phyloP scores from a whole-genome alignment of 2,113 vertebrate species.

The Phrynosoma platyrhinos region DNA sequence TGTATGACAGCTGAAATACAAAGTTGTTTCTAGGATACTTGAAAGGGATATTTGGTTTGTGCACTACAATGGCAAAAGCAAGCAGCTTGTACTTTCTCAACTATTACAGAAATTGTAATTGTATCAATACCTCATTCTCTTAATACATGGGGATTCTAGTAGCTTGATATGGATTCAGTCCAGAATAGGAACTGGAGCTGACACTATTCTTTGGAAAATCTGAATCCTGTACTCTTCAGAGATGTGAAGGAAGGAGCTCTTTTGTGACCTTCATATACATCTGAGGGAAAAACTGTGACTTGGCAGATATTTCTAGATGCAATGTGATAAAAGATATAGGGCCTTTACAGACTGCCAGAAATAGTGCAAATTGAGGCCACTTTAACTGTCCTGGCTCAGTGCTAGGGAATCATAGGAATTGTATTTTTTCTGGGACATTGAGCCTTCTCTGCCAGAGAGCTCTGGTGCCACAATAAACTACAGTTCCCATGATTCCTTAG shows the following conservation, averaged over 20 bases:
- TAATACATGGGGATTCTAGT: constrained; percentile 37
- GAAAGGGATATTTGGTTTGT: constrained; percentile 2
- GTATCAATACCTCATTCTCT: constrained; percentile 26
- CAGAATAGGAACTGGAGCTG: background rate
- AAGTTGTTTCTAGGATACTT: background rate
- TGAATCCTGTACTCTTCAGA: background rate
- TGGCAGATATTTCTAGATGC: background rate
- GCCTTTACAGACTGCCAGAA: too few relatives aligned
- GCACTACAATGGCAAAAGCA: background rate
- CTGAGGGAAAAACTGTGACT: background rate
- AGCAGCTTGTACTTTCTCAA: background rate
- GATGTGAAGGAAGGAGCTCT: background rate
- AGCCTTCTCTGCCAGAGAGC: too few relatives aligned
- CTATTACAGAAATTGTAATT: constrained; percentile 25
- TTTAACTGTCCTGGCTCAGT: too few relatives aligned
- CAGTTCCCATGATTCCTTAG: too few relatives aligned
- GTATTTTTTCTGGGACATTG: too few relatives aligned
- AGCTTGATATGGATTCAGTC: constrained; percentile 12
- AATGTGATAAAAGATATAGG: constrained; percentile 10
- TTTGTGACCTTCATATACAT: background rate
- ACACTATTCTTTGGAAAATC: background rate
- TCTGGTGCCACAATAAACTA: too few relatives aligned
- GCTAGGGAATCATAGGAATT: too few relatives aligned
- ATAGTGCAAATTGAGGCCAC: too few relatives aligned
- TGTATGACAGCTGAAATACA: background rate